phyloP scores from a whole-genome alignment of 2,113 vertebrate species.

The Uropsilus gracilis region DNA sequence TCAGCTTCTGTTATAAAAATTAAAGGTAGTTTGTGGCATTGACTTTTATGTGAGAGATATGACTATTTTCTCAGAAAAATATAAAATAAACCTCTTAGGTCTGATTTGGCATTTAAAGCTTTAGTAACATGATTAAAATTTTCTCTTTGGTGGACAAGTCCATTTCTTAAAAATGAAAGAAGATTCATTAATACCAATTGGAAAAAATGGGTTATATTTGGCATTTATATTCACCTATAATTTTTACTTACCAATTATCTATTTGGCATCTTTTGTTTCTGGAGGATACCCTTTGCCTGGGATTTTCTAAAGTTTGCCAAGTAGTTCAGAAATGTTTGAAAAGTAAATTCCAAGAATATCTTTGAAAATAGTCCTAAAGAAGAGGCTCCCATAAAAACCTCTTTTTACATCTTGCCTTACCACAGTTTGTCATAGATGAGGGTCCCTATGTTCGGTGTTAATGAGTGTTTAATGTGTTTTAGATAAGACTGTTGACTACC shows the following conservation, averaged over 20 bases:
- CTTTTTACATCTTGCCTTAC: conserved; percentile 27
- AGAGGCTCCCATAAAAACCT: conserved; percentile 48
- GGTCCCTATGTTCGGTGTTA: conserved; percentile 30
- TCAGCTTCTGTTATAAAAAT: neutral
- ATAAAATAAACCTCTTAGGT: conserved; percentile 2
- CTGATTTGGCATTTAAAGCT: conserved; percentile 22
- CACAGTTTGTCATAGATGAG: neutral
- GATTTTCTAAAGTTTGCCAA: conserved; percentile 50
- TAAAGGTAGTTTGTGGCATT: conserved; percentile 33
- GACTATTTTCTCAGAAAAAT: conserved; percentile 43
- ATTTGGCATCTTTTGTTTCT: conserved; percentile 42
- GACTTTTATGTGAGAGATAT: conserved; percentile 19
- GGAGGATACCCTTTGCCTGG: neutral
- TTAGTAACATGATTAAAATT: conserved; percentile 40
- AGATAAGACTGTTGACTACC: conserved; percentile 33
- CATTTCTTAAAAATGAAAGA: conserved; percentile 50
- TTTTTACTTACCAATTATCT: neutral
- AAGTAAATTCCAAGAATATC: conserved; percentile 64
- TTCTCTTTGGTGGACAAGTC: neutral
- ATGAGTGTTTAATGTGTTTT: conserved; percentile 49
- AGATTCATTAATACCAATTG: neutral
- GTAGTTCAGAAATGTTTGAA: conserved; percentile 63
- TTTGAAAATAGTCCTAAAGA: conserved; percentile 57
- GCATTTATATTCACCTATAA: neutral
- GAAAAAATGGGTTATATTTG: conserved; percentile 17